Percentiles rank a stretch among this genome's conserved stretches.
Evolutionary conservation across 1,140 invertebrate species (phyloP).

Genomic region (Sipha flava): DNA sequence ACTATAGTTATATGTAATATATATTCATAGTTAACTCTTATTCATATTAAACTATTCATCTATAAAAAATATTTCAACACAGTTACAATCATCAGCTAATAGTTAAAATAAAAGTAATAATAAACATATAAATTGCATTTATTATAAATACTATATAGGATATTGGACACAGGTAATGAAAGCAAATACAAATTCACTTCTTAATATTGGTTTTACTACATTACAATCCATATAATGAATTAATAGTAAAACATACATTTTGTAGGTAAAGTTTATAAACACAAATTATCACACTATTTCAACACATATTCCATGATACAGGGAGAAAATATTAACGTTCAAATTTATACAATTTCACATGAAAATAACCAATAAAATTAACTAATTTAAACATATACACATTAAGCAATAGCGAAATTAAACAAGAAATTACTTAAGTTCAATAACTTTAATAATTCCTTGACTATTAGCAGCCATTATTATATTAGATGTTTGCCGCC

Average conservation of each 20-base stretch:
- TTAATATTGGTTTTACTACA: neutral
- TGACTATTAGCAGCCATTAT: conserved; percentile 92
- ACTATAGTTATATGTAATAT: too few species aligned
- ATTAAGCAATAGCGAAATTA: neutral
- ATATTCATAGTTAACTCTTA: neutral
- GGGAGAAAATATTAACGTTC: too few species aligned
- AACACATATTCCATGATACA: neutral
- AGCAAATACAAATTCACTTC: neutral
- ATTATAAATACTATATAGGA: neutral
- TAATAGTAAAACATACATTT: neutral
- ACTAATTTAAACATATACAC: neutral
- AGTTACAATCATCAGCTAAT: neutral
- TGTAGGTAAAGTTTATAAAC: neutral
- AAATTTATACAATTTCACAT: neutral
- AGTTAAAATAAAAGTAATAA: too few species aligned
- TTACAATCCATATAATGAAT: neutral
- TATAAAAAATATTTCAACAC: conserved; percentile 6
- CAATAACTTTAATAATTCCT: conserved; percentile 81
- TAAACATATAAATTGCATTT: neutral
- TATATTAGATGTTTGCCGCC: conserved; percentile 77
- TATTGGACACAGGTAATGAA: neutral
- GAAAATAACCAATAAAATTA: conserved; percentile 9
- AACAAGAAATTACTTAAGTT: conserved; percentile 53
- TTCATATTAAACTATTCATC: neutral
- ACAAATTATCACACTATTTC: conserved; percentile 4